Evolutionary conservation across 2,113 vertebrate genomes (phyloP).

Genomic region (Tonatia bakeri): DNA sequence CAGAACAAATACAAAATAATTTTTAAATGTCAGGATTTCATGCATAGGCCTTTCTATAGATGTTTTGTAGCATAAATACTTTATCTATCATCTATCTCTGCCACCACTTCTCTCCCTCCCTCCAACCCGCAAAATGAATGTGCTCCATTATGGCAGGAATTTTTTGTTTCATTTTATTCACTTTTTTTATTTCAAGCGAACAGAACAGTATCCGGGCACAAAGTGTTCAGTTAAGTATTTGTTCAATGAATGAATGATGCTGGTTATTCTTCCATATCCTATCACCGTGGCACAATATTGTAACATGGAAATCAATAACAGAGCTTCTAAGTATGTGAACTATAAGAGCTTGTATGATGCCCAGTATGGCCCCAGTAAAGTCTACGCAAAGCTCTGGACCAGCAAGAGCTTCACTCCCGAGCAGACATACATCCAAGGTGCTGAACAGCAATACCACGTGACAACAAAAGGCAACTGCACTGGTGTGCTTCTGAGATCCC

Average conservation of each 20-base stretch:
- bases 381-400: neutral
- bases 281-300: neutral
- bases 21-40: neutral
- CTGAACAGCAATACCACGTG: neutral
- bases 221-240: neutral
- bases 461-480: neutral
- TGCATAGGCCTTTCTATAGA: neutral
- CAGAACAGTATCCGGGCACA: neutral
- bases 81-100: neutral
- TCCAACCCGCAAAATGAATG: neutral
- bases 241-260: neutral
- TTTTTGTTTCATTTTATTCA: neutral
- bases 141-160: neutral
- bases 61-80: neutral
- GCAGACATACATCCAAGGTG: neutral
- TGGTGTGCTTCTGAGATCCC: neutral
- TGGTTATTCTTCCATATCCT: neutral
- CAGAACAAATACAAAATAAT: neutral
- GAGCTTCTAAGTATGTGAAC: neutral
- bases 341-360: neutral
- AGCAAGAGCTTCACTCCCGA: neutral
- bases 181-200: neutral
- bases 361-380: neutral
- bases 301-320: neutral
- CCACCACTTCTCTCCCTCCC: neutral